Base-by-base conservation (phyloP, 2,888 invertebrate genomes). In the Drosophila limbata region DNA sequence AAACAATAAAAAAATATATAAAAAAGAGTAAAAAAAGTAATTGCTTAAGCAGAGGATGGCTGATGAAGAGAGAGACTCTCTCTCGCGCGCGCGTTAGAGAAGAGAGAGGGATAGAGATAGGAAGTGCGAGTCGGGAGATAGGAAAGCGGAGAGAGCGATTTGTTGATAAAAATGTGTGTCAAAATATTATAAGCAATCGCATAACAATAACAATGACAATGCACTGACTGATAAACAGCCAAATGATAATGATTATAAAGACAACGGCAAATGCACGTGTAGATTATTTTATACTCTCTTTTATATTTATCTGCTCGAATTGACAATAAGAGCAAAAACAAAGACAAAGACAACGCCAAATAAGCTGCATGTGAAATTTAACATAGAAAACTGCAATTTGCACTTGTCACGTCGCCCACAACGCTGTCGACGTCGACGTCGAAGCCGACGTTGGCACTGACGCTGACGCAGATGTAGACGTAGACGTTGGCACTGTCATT, bases 161-260 rank as follows among this genome's bases (percentile, higher is more conserved):
- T 81, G 80, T 67, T 81, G 84, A 81, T 84, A 66, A 72, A 68
- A 81, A 81, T 71, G 81, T 86, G 84, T 86, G 87, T 86, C 87
- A 81, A 81, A 77, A 71, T 68, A 69, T 39, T 52, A 66, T 47
- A 50, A 21, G 45, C n/a, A 51, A 48, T 13, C n/a, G 8, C 48
- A 33, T 3, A 37, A 31, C 15, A 52, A 51, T 47, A 50, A 56
- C 44, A 50, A 47, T 52, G 17, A 56, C 39, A 70, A 69, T 31
- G 53, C 35, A 25, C 44, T 35, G 40, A 56, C 63, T 53, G 51
- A 61, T 70, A 52, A 56, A 33, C 50, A 45, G 40, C 4, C 11
- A 13, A 33, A n/a, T 55, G 37, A 71, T 55, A 66, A 55, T 25
- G 33, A 44, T 55, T 35, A 21, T 33, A 55, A 55, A 33, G 11